Base-by-base conservation (phyloP, 2,888 invertebrate genomes). In the Sericinus montela region DNA sequence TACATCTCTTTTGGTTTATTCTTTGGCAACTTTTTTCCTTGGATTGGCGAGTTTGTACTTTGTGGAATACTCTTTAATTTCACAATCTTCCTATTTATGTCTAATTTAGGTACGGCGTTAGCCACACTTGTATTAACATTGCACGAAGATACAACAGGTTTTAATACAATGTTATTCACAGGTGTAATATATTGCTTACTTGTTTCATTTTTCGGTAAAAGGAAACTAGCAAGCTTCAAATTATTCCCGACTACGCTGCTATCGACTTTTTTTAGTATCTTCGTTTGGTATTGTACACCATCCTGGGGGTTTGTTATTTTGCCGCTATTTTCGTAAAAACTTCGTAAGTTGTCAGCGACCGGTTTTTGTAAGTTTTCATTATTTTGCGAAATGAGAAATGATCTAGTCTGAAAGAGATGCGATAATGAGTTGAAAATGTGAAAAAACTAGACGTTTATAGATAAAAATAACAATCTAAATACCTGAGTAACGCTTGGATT, bases 261-360 rank as follows among this genome's bases (percentile, higher is more conserved):
- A 43, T 79, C 80, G 44, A 67, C 63, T 58, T 75, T 82, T 52
- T 73, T 82, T 9, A 80, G 51, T 51, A 73, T 68, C 51, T 71
- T 69, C 11, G 77, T 75, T 48, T 72, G 78, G 0, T 60, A 44
- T 15, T 72, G 68, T n/a, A 58, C 53, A 46, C 65, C 70, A 35
- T 69, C 60, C 32, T 73, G 58, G 48, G 75, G 65, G 57, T 67
- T 78, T 60, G 85, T 86, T 45, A 87, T 69, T 62, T 83, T 85
- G 57, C 85, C 87, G 75, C 86, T 87, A 67, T 74, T 88, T 72
- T 88, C 87, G 60, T 87, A 88, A 63, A 85, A 88, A 52, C 74
- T 72, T 77, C 84, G 86, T 69, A 88, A 77, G 75, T 77, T 87
- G 72, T 81, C 78, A 58, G 73, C 72, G n/a, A 76, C 66, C 42